A percentile compares a stretch with the other conserved stretches of the same genome.
Conservation (phyloP, 1,140 invertebrate species). For the Ceratosolen solmsi region DNA sequence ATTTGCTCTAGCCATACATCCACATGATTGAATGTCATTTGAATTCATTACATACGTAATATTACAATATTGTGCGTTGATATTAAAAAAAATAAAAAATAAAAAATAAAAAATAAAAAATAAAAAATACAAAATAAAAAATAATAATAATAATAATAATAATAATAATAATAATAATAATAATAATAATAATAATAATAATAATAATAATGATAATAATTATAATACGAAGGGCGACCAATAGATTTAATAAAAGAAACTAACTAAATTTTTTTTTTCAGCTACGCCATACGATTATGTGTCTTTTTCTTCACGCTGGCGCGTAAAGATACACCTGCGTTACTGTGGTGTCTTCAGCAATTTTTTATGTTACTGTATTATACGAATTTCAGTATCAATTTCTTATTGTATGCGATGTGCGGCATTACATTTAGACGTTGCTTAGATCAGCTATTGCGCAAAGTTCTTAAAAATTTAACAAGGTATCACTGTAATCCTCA, state of each 20-base stretch:
- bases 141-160: too few relatives aligned
- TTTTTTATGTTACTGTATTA: slow-evolving; percentile 77
- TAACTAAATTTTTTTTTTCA: slow-evolving; percentile 61
- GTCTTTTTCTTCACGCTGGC: slow-evolving; percentile 74
- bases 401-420: slow-evolving; percentile 76
- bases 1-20: too few relatives aligned
- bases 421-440: slow-evolving; percentile 76
- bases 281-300: slow-evolving; percentile 76
- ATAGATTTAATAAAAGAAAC: not conserved
- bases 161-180: too few relatives aligned
- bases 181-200: too few relatives aligned
- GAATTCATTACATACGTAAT: too few relatives aligned
- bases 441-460: slow-evolving; percentile 73
- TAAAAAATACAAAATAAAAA: too few relatives aligned
- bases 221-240: too few relatives aligned
- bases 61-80: too few relatives aligned
- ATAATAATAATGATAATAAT: too few relatives aligned
- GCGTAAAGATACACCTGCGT: slow-evolving; percentile 63
- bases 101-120: too few relatives aligned
- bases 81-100: too few relatives aligned
- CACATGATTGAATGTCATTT: too few relatives aligned
- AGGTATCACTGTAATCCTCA: slow-evolving; percentile 69
- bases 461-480: slow-evolving; percentile 68
- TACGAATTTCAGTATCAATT: slow-evolving; percentile 78
- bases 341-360: slow-evolving; percentile 75